These are phyloP conservation scores for Stegodyphus mimosarum DNA, from an alignment of 1,140 invertebrate genomes.

Conservation along the genomic window DNA sequence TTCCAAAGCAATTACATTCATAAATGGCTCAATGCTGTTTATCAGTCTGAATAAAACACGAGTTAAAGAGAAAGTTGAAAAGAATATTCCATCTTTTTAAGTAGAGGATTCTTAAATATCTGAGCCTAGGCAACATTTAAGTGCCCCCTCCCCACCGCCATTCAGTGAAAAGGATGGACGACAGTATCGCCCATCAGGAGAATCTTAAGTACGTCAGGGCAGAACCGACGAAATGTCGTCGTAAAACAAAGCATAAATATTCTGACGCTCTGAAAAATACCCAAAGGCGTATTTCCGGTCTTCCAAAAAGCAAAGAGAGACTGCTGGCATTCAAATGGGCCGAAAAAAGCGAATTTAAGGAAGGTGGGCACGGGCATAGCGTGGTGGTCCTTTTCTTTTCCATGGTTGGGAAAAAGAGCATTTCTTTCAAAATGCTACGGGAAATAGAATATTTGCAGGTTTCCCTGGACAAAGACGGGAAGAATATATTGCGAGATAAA, in stretches of 20 bases:
- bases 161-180: too few species aligned
- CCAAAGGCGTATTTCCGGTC: conserved; percentile 20
- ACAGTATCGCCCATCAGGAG: too few species aligned
- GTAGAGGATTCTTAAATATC: too few species aligned
- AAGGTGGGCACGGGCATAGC: not conserved
- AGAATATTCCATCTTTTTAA: too few species aligned
- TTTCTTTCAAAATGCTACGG: conserved; percentile 5
- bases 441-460: conserved; percentile 35
- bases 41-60: too few species aligned
- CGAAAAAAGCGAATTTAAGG: conserved; percentile 13
- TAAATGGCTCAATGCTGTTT: too few species aligned
- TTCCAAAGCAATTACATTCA: too few species aligned
- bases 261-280: conserved; percentile 23
- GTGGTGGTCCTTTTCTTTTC: not conserved
- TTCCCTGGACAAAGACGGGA: conserved; percentile 32
- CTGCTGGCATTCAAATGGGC: conserved; percentile 37
- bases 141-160: too few species aligned
- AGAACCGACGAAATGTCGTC: conserved; percentile 3
- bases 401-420: not conserved
- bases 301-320: conserved; percentile 28
- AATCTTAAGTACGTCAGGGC: too few species aligned
- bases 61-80: too few species aligned
- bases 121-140: too few species aligned
- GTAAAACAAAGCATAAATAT: conserved; percentile 40
- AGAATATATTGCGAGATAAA: conserved; percentile 46